A percentile compares a stretch with the other conserved stretches of the same genome.
Evolutionary conservation across 30 jellyfish, hydroid and myxozoan genomes (phyloP).

Genomic region (Aurelia sp.): DNA sequence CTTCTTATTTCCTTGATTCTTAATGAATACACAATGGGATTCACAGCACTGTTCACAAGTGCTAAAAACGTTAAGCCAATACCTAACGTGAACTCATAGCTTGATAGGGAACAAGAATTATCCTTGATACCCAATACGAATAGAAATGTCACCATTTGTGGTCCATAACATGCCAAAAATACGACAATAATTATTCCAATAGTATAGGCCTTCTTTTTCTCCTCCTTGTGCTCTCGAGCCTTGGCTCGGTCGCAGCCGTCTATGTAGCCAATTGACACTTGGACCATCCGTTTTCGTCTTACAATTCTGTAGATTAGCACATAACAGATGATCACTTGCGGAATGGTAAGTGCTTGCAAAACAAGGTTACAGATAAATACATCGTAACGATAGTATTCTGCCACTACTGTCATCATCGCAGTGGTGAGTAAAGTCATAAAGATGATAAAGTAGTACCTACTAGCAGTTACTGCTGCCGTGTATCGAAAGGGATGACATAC

Average conservation of each 20-base stretch:
- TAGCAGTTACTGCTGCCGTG: background rate
- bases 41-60: too few relatives aligned
- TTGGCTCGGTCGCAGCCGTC: background rate
- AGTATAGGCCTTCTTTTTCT: constrained; percentile 11
- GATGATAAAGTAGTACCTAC: background rate
- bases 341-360: background rate
- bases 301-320: constrained; percentile 1
- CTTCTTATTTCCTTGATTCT: too few relatives aligned
- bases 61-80: too few relatives aligned
- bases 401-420: background rate
- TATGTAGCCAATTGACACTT: background rate
- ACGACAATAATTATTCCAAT: constrained; percentile 9
- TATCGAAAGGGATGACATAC: constrained; percentile 8
- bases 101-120: too few relatives aligned
- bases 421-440: background rate
- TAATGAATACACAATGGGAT: too few relatives aligned
- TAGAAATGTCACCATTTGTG: background rate
- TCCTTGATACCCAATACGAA: too few relatives aligned
- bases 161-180: background rate
- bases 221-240: constrained; percentile 3
- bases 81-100: too few relatives aligned
- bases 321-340: background rate
- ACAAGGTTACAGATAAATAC: background rate
- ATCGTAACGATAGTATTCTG: too few relatives aligned
- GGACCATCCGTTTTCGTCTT: background rate